Percentiles rank a stretch among this genome's conserved stretches.
Evolutionary conservation across 1,140 invertebrate species (phyloP).

Genomic region (Procambarus virginalis): DNA sequence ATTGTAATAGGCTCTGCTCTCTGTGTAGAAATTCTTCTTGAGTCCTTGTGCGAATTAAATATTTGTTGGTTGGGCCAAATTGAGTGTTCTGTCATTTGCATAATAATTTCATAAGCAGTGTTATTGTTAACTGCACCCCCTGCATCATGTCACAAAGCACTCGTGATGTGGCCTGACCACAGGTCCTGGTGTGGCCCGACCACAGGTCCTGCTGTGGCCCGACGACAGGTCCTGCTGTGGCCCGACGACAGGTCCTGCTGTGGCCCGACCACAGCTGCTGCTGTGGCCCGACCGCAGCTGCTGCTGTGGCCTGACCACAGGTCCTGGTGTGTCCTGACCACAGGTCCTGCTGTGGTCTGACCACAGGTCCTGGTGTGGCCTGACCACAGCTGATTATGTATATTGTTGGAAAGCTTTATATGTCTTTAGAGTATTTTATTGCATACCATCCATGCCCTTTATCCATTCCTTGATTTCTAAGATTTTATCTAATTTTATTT

Average conservation of each 20-base stretch:
- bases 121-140: background rate
- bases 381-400: slow-evolving; percentile 43
- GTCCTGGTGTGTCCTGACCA: no score
- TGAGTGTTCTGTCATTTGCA: slow-evolving; percentile 42
- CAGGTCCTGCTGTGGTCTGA: no score
- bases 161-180: slow-evolving; percentile 47
- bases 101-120: slow-evolving; percentile 16
- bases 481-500: slow-evolving; percentile 37
- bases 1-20: slow-evolving; percentile 46
- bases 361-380: slow-evolving; percentile 6
- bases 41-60: slow-evolving; percentile 44
- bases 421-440: slow-evolving; percentile 60
- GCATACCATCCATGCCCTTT: slow-evolving; percentile 57
- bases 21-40: slow-evolving; percentile 37
- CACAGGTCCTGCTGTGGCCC: no score
- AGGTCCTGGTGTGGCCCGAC: background rate
- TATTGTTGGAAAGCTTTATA: slow-evolving; percentile 68
- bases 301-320: no score
- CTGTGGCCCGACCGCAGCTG: no score
- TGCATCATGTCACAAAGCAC: slow-evolving; percentile 28
- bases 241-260: no score
- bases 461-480: slow-evolving; percentile 52
- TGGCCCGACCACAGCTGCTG: no score
- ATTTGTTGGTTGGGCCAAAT: slow-evolving; percentile 35
- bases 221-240: no score